Evolutionary conservation across 2,797 vertebrate genomes (phyloP), one percentile per base, ranked within the genome.

Genomic region (Sylvia borin): DNA sequence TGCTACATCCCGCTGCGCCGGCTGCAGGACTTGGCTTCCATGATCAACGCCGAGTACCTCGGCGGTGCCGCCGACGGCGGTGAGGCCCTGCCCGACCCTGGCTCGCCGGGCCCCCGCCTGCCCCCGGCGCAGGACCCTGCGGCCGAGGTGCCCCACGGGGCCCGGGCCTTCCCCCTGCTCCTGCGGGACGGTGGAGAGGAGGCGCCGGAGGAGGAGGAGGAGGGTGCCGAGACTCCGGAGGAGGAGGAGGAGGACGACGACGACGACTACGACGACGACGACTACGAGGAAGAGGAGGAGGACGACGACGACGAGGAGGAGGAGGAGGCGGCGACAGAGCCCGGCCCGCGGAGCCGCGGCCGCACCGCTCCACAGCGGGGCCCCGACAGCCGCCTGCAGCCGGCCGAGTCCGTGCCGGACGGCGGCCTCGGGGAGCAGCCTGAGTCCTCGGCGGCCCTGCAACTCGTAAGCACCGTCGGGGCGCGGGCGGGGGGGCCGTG

Each of bases 11-110:
- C 98, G 47, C 97, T 99, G 86, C 98, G 98, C 95, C 98, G 97
- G 97, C 98, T 99, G 94, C 98, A 99, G 97, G 98, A 99, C 97
- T 97, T 99, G 96, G 99, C 98, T 97, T 98, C 98, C 97, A 98
- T 98, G 98, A 98, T 99, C 96, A 99, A 98, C 98, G 98, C 98
- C 94, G 98, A 98, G 65, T 97, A 97, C 94, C 93, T 98, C 92
- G 97, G 97, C 94, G 98, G 98, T 79, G 97, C 97, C 53, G 93
- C 97, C 88, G 97, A 98, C 96, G 96, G 96, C 91, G 93, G 95
- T 97, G 97, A 97, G 83, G 97, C 95, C 96, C 96, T 97, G 92
- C 96, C 97, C 96, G 97, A 95, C 94, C 97, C 97, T 81, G 75
- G 36, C 54, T 92, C 94, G 64, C 80, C 90, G 14, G 22, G 40